Percentiles rank a stretch among this genome's conserved stretches.
Evolutionary conservation across 35 echinoderm and acorn worm species (phyloP).

Genomic region (Diadema setosum): DNA sequence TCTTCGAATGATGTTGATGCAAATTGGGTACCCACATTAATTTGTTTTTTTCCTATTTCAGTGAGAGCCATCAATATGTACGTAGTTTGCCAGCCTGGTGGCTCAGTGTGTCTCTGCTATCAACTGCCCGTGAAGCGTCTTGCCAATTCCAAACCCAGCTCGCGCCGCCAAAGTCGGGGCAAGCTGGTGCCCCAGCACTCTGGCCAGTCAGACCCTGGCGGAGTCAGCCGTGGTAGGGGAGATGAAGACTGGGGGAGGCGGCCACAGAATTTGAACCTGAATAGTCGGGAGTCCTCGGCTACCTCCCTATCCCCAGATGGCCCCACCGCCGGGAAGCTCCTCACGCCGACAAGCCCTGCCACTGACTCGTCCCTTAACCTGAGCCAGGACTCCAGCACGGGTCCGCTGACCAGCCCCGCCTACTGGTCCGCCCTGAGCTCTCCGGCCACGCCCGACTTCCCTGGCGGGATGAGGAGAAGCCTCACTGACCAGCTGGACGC

Average conservation of each 20-base stretch:
- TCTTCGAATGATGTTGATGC: too few relatives aligned
- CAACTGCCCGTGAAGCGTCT: not conserved
- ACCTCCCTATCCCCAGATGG: not conserved
- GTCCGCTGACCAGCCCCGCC: not conserved
- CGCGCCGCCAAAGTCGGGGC: not conserved
- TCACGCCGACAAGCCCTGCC: not conserved
- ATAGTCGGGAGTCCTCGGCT: not conserved
- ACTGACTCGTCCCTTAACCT: not conserved
- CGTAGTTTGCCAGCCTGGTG: conserved; percentile 37
- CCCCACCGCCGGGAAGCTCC: not conserved
- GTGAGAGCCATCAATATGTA: conserved; percentile 57
- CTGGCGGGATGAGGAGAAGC: not conserved
- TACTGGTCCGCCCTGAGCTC: not conserved
- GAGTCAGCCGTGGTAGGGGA: not conserved
- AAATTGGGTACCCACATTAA: too few relatives aligned
- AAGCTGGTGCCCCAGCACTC: not conserved
- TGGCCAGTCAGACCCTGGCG: not conserved
- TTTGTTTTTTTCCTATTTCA: not conserved
- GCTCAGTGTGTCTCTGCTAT: conserved; percentile 46
- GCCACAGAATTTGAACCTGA: not conserved
- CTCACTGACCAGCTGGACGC: not conserved
- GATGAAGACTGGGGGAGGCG: not conserved
- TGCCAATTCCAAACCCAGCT: not conserved
- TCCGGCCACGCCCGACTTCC: not conserved
- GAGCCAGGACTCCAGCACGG: not conserved